Evolutionary conservation across 2,113 vertebrate genomes (phyloP).

Genomic region (Pachypanchax playfairii): DNA sequence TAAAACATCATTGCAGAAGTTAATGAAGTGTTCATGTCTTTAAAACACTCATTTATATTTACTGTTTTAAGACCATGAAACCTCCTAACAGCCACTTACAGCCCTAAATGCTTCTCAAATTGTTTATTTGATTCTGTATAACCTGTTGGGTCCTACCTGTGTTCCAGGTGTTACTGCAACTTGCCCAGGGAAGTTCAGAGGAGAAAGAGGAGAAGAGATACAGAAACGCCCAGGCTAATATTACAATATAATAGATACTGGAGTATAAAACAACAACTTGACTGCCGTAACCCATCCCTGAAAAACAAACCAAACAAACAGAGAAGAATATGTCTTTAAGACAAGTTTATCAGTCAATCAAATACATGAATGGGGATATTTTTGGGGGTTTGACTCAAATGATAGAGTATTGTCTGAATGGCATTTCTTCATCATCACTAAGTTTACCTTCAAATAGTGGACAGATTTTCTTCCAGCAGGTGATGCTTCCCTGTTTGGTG

Average conservation of each 20-base stretch:
- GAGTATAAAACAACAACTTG: conserved; percentile 80
- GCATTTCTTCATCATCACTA: not conserved
- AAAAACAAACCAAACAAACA: conserved; percentile 4
- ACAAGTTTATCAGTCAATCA: not conserved
- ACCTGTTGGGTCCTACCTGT: conserved; percentile 78
- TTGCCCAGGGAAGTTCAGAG: conserved; percentile 88
- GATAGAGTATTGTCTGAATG: too few relatives aligned
- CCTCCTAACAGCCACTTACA: too few relatives aligned
- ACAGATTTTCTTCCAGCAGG: conserved; percentile 82
- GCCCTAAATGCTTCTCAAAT: too few relatives aligned
- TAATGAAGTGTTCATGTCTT: too few relatives aligned
- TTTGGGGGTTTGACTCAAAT: too few relatives aligned
- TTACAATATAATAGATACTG: conserved; percentile 88
- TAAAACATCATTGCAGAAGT: too few relatives aligned
- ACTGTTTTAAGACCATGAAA: too few relatives aligned
- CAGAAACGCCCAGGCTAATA: conserved; percentile 96
- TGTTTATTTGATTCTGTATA: not conserved
- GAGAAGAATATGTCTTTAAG: not conserved
- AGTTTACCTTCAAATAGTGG: conserved; percentile 83
- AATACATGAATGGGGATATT: too few relatives aligned
- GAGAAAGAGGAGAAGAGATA: conserved; percentile 94
- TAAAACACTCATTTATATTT: too few relatives aligned
- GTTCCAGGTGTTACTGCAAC: conserved; percentile 90
- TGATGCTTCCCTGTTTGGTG: conserved; percentile 80
- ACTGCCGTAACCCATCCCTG: conserved; percentile 80